These are phyloP conservation scores for Drosophila cracens DNA, from an alignment of 2,888 invertebrate species.

Conservation along the genomic window DNA sequence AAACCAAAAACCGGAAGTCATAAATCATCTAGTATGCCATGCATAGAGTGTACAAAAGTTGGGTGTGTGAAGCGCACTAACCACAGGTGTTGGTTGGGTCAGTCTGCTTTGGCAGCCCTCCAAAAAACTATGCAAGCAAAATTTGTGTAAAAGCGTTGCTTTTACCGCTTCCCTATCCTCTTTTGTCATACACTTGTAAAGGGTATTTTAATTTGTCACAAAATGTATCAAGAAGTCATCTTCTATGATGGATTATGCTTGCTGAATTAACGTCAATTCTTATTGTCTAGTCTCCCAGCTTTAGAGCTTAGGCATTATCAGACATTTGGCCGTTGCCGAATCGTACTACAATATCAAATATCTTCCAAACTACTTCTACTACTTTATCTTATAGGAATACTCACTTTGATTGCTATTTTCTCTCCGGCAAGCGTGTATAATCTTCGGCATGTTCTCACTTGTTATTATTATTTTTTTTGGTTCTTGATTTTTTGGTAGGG, in stretches of 20 bases:
- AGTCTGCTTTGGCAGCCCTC: constrained; percentile 45
- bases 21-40: constrained; percentile 74
- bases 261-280: neutral
- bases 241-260: neutral
- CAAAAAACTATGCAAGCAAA: constrained; percentile 38
- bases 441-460: neutral
- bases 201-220: neutral
- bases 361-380: neutral
- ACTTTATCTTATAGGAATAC: neutral
- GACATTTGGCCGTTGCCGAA: neutral
- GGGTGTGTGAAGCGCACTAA: constrained; percentile 53
- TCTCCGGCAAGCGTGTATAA: neutral
- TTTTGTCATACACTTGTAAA: neutral
- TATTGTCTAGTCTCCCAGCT: neutral
- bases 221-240: neutral
- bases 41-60: constrained; percentile 28
- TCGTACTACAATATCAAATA: neutral
- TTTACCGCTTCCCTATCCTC: neutral
- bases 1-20: constrained; percentile 74
- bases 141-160: constrained; percentile 40
- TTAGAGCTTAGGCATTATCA: neutral
- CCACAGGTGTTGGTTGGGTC: constrained; percentile 70
- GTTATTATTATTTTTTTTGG: neutral
- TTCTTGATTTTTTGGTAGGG: constrained; percentile 44
- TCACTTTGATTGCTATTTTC: neutral